Evolutionary conservation across 2,113 vertebrate genomes (phyloP).

Genomic region (Rhodinocichla rosea): DNA sequence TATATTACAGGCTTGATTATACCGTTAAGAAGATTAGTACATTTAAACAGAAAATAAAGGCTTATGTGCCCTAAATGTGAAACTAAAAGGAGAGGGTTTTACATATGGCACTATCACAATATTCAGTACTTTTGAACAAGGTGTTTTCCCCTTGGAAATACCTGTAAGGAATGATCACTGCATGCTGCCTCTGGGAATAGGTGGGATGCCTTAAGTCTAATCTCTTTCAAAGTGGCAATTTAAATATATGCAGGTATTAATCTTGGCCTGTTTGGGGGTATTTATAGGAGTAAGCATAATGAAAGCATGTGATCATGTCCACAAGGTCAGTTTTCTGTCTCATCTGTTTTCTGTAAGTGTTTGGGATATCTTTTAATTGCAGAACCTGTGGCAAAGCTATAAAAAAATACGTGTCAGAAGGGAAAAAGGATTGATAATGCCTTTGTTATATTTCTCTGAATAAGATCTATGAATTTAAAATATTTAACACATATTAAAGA

Average conservation of each 20-base stretch:
- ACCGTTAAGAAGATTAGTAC: conserved; percentile 58
- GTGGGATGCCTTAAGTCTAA: not conserved
- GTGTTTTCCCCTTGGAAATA: not conserved
- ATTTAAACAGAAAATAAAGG: conserved; percentile 47
- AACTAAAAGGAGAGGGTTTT: not conserved
- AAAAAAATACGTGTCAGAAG: not conserved
- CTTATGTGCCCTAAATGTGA: conserved; percentile 48
- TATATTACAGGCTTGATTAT: conserved; percentile 55
- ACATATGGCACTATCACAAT: not conserved
- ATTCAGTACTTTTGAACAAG: not conserved
- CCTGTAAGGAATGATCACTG: not conserved
- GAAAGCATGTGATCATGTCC: not conserved
- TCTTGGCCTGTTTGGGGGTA: not conserved
- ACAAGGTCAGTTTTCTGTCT: not conserved
- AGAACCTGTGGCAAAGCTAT: not conserved
- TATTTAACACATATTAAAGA: not conserved
- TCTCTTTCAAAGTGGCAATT: not conserved
- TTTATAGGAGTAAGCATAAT: not conserved
- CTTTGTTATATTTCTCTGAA: not conserved
- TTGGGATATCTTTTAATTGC: not conserved
- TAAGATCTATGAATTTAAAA: not conserved
- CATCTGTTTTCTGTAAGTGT: not conserved
- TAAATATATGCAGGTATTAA: not conserved
- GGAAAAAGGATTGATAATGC: not conserved
- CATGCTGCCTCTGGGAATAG: not conserved